phyloP scores from a whole-genome alignment of 1,140 invertebrate genomes.

The Maconellicoccus hirsutus region DNA sequence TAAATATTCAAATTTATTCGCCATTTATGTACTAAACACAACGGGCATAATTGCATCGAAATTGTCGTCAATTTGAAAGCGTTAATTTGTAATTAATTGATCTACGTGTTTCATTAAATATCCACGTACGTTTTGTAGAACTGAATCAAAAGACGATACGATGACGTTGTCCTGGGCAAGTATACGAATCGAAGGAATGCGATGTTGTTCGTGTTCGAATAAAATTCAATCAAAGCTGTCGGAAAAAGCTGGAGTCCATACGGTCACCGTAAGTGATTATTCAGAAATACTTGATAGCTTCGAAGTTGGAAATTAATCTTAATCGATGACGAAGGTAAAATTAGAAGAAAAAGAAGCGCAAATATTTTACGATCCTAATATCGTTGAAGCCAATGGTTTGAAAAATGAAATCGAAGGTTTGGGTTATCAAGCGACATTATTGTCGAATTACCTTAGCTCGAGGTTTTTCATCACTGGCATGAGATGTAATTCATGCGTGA shows the following conservation, averaged over 20 bases:
- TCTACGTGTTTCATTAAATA: too few species aligned
- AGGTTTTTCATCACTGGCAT: constrained; percentile 10
- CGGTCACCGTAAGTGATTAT: background rate
- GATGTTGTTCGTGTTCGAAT: background rate
- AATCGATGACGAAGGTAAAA: background rate
- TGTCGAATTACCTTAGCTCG: background rate
- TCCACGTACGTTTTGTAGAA: background rate
- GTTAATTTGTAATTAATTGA: too few species aligned
- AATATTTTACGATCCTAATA: constrained; percentile 11
- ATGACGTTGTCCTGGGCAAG: background rate
- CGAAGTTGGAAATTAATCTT: background rate
- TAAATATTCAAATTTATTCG: too few species aligned
- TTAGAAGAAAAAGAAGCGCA: background rate
- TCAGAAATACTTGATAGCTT: background rate
- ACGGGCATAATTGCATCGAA: too few species aligned
- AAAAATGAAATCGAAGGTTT: background rate
- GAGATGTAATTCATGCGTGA: background rate
- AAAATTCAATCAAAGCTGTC: background rate
- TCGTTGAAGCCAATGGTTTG: background rate
- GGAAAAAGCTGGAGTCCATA: background rate
- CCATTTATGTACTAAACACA: too few species aligned
- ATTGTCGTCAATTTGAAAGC: too few species aligned
- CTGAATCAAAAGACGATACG: background rate
- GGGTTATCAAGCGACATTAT: background rate
- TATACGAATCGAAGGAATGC: background rate